Evolutionary conservation across 1,140 invertebrate species (phyloP).

Genomic region (Spodoptera litura): DNA sequence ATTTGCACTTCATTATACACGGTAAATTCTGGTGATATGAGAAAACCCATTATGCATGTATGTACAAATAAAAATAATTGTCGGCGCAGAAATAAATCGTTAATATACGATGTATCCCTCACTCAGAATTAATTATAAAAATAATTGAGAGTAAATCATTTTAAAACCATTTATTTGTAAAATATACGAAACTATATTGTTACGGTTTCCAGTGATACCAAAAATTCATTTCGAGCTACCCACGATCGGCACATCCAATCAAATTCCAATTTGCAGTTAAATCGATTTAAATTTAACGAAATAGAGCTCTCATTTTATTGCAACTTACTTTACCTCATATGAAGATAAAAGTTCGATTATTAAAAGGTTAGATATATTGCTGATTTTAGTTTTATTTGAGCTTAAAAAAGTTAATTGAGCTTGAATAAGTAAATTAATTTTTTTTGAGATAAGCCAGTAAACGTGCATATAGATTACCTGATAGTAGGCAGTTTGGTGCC

Average conservation of each 20-base stretch:
- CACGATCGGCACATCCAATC: slow-evolving; percentile 52
- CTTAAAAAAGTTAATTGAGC: no score
- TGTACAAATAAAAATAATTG: neutral
- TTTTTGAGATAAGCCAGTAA: no score
- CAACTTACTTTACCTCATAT: slow-evolving; percentile 1
- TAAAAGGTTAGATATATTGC: neutral
- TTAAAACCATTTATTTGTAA: slow-evolving; percentile 6
- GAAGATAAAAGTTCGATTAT: neutral
- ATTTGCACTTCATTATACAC: no score
- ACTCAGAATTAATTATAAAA: slow-evolving; percentile 10
- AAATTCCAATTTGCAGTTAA: slow-evolving; percentile 56
- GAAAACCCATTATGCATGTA: no score
- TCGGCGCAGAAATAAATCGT: neutral
- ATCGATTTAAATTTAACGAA: slow-evolving; percentile 52
- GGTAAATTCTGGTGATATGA: no score
- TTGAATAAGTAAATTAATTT: no score
- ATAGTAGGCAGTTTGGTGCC: no score
- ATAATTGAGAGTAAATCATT: slow-evolving; percentile 16
- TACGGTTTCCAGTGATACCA: slow-evolving; percentile 22
- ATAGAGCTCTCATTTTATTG: slow-evolving; percentile 27
- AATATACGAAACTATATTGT: slow-evolving; percentile 23
- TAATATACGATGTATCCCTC: neutral
- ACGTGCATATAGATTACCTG: no score
- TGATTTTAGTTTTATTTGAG: neutral
- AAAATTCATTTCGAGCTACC: slow-evolving; percentile 42